These are phyloP conservation scores for Catharus bicknelli DNA, from an alignment of 2,113 vertebrate species.

Conservation along the genomic window DNA sequence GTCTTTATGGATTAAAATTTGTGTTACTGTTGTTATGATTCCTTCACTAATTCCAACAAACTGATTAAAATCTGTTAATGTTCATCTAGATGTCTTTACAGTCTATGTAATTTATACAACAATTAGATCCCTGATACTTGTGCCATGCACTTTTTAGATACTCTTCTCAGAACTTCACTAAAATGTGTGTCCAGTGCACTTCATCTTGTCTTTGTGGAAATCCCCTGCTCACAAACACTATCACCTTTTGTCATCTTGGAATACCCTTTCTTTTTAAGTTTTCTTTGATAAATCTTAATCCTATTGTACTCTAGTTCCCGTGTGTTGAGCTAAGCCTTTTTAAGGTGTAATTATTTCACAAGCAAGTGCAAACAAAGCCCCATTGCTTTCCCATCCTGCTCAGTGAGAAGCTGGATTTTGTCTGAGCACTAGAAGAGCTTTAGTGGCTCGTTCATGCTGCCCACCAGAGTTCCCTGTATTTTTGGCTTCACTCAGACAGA, in stretches of 20 bases:
- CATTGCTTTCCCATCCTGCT: not conserved
- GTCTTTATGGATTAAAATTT: not conserved
- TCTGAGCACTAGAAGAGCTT: not conserved
- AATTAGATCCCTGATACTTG: not conserved
- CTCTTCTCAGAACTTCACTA: not conserved
- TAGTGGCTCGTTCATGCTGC: not conserved
- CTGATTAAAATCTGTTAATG: not conserved
- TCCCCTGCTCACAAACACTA: not conserved
- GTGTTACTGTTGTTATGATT: not conserved
- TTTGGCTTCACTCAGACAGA: not conserved
- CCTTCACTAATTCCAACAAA: not conserved
- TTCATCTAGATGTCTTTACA: not conserved
- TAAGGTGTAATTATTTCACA: not conserved
- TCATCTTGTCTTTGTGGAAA: not conserved
- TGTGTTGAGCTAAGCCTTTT: not conserved
- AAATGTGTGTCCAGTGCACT: not conserved
- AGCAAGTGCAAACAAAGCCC: not conserved
- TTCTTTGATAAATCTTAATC: not conserved
- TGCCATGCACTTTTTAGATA: not conserved
- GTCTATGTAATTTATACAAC: not conserved
- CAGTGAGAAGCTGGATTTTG: not conserved
- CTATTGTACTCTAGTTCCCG: not conserved
- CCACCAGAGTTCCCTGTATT: fast-evolving
- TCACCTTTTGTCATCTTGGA: not conserved
- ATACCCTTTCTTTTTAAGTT: not conserved